Evolutionary conservation across 2,113 vertebrate genomes (phyloP).

Genomic region (Trinectes maculatus): DNA sequence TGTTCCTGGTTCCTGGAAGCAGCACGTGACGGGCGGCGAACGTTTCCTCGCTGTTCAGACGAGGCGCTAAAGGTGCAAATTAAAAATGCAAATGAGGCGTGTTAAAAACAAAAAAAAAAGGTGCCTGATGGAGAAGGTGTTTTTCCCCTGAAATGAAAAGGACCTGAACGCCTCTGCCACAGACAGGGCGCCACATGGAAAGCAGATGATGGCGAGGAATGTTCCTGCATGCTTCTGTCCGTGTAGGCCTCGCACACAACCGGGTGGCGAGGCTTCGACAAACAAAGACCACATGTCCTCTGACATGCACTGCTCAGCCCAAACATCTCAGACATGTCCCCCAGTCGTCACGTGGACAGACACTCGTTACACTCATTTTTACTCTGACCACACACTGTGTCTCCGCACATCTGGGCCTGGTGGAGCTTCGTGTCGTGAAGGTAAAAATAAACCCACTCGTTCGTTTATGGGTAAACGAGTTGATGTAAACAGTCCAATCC

Average conservation of each 20-base stretch:
- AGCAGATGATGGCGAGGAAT: conserved; percentile 73
- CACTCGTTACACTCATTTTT: conserved; percentile 26
- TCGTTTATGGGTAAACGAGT: conserved; percentile 16
- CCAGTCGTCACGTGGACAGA: background rate
- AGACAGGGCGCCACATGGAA: conserved; percentile 49
- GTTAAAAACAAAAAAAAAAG: no score
- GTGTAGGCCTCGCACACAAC: no score
- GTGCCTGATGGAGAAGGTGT: background rate
- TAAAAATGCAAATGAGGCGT: conserved; percentile 65
- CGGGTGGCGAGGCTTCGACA: conserved; percentile 57
- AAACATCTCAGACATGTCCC: conserved; percentile 26
- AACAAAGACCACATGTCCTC: conserved; percentile 72
- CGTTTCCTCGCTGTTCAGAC: no score
- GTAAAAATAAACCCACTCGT: no score
- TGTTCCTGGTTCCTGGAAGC: no score
- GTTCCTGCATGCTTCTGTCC: conserved; percentile 48
- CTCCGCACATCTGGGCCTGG: no score
- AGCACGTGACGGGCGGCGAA: no score
- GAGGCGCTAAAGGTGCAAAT: conserved; percentile 73
- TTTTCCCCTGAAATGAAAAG: background rate
- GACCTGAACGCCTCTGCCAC: background rate
- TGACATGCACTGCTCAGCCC: no score
- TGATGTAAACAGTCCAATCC: conserved; percentile 4
- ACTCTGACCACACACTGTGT: conserved; percentile 7
- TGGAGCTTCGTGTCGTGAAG: no score